These are phyloP conservation scores for Hippopotamyrus pictus DNA, from an alignment of 2,797 vertebrate species.

Conservation along the genomic window DNA sequence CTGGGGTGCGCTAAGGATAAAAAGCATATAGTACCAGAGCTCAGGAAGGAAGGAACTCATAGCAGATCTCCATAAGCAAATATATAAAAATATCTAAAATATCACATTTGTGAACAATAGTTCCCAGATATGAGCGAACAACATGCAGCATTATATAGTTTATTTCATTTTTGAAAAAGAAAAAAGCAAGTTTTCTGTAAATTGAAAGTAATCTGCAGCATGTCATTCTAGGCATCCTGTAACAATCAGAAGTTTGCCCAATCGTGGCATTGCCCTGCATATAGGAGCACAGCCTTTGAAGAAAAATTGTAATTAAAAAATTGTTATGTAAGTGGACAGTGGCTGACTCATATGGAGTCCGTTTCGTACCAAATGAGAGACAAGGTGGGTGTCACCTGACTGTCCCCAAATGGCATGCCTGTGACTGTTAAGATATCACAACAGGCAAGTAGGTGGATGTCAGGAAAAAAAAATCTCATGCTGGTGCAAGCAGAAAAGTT, in stretches of 20 bases:
- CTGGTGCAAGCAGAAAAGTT: slow-evolving; percentile 4
- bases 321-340: neutral
- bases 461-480: neutral
- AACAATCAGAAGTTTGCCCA: neutral
- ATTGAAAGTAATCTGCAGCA: neutral
- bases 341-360: neutral
- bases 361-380: neutral
- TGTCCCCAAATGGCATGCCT: neutral
- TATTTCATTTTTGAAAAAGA: neutral
- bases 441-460: neutral
- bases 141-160: neutral
- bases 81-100: neutral
- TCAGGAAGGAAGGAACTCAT: neutral
- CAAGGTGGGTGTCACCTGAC: neutral
- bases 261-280: neutral
- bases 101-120: neutral
- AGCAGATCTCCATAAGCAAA: neutral
- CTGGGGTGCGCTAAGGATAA: neutral
- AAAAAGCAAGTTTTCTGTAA: neutral
- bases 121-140: neutral
- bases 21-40: neutral
- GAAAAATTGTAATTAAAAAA: neutral
- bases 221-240: neutral
- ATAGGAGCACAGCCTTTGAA: neutral
- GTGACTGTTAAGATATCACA: slow-evolving; percentile 4